A percentile compares a stretch with the other conserved stretches of the same genome.
phyloP scores from a whole-genome alignment of 2,888 invertebrate genomes.

The Junonia oenone region DNA sequence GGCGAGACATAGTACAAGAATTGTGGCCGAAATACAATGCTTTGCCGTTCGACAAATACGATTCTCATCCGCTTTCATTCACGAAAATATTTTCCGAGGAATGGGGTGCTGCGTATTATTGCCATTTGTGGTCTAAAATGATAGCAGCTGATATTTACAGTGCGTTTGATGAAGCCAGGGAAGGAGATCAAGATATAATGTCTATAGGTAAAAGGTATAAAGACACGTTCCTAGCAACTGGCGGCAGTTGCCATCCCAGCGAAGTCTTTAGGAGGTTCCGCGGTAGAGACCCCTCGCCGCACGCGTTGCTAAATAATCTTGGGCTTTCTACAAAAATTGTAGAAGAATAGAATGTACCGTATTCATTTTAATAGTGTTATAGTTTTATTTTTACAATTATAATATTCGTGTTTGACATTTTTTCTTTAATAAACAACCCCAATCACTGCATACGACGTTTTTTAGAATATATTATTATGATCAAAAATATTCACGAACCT shows the following conservation, averaged over 20 bases:
- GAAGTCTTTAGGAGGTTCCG: slow-evolving; percentile 94
- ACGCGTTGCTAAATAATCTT: slow-evolving; percentile 85
- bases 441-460: background rate
- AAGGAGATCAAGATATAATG: slow-evolving; percentile 69
- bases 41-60: slow-evolving; percentile 86
- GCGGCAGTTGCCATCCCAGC: slow-evolving; percentile 89
- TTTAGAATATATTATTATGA: background rate
- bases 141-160: slow-evolving; percentile 94
- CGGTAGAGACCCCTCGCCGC: slow-evolving; percentile 93
- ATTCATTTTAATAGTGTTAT: slow-evolving; percentile 35
- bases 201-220: slow-evolving; percentile 86
- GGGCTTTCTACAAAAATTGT: slow-evolving; percentile 67
- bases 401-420: slow-evolving; percentile 38
- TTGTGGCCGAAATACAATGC: slow-evolving; percentile 90
- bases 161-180: slow-evolving; percentile 86
- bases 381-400: slow-evolving; percentile 48
- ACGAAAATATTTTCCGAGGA: slow-evolving; percentile 89
- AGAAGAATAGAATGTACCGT: slow-evolving; percentile 45
- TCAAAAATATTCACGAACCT: background rate
- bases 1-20: slow-evolving; percentile 88
- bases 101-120: slow-evolving; percentile 92
- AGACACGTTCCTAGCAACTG: slow-evolving; percentile 89
- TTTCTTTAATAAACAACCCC: background rate
- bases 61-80: slow-evolving; percentile 92
- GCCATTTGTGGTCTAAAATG: slow-evolving; percentile 91